These are phyloP conservation scores for Congeria kusceri DNA, from an alignment of 2,888 invertebrate genomes.

Conservation along the genomic window DNA sequence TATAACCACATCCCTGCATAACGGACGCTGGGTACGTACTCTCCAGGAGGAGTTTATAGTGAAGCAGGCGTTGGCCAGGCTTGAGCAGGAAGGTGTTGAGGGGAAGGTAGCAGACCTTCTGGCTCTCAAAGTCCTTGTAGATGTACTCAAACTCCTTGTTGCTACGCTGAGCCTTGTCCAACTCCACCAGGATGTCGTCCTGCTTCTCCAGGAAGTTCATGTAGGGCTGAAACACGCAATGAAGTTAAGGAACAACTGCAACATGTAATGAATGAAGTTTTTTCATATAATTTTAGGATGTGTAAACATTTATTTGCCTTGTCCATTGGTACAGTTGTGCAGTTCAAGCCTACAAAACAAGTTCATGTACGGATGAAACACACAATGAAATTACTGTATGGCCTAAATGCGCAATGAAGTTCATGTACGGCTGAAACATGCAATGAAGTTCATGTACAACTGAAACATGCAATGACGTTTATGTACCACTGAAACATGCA, in stretches of 20 bases:
- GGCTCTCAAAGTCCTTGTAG: constrained; percentile 92
- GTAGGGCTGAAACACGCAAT: constrained; percentile 83
- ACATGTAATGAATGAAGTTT: neutral
- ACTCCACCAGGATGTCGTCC: constrained; percentile 91
- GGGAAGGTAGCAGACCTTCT: constrained; percentile 93
- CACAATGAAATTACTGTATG: no score
- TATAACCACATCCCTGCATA: no score
- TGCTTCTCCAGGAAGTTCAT: constrained; percentile 89
- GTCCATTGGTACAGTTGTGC: no score
- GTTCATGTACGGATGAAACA: no score
- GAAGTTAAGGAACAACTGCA: neutral
- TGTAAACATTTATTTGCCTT: no score
- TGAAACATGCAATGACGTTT: no score
- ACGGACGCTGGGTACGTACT: constrained; percentile 87
- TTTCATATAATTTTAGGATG: neutral
- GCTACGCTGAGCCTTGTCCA: constrained; percentile 92
- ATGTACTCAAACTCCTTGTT: constrained; percentile 90
- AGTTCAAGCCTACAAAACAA: neutral
- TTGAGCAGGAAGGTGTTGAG: constrained; percentile 93
- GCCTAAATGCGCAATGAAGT: constrained; percentile 85
- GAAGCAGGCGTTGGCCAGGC: constrained; percentile 93
- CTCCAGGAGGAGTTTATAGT: constrained; percentile 92
- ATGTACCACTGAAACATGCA: no score
- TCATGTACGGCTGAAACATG: no score
- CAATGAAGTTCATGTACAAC: no score